Base-by-base conservation (phyloP, 2,888 invertebrate species). In the Ormyrus labotus region DNA sequence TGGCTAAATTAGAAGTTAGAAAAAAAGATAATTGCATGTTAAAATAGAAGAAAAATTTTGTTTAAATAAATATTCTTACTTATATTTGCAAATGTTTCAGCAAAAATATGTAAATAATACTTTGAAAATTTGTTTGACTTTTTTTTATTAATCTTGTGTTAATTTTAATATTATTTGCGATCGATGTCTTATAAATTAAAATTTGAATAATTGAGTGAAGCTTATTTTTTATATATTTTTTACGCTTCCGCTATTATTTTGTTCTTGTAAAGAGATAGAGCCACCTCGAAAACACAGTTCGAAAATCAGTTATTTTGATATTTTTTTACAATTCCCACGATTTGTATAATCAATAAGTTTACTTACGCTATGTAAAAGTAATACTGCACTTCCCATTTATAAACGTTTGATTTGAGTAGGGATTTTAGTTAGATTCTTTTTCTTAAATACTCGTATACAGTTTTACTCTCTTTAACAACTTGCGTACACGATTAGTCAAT, bases 241-340 rank as follows among this genome's bases (percentile, higher is more conserved):
- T 60, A 34, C 34, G 19, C 10, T 51, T 19, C 0, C 9, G 2
- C 13, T n/a, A 8, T 5, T 53, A 47, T 11, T 47, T 69, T 57
- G 9, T 11, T 70, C 4, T 58, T 70, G 57, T 58, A 70, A 48
- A 70, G 58, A 70, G 19, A 48, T 58, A 57, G 58, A 70, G 69
- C 69, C 13, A 48, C 6, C 11, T 34, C 13, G 48, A 50, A 47
- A 48, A 45, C 11, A 11, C 47, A 11, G 9, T 13, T 57, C 9
- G 11, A 6, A 53, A 67, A 51, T 2, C 2, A 57, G 13, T n/a
- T 57, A n/a, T 57, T 57, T 57, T 65, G 6, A 51, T 65, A 65
- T 50, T 67, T 51, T 51, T 34, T 34, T 34, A 34, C 34, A 34
- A 34, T 34, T 34, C 4, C 34, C 0, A 34, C 34, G 34, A 34